These are phyloP conservation scores for Hybognathus amarus DNA, from an alignment of 2,797 vertebrate species.

Conservation along the genomic window DNA sequence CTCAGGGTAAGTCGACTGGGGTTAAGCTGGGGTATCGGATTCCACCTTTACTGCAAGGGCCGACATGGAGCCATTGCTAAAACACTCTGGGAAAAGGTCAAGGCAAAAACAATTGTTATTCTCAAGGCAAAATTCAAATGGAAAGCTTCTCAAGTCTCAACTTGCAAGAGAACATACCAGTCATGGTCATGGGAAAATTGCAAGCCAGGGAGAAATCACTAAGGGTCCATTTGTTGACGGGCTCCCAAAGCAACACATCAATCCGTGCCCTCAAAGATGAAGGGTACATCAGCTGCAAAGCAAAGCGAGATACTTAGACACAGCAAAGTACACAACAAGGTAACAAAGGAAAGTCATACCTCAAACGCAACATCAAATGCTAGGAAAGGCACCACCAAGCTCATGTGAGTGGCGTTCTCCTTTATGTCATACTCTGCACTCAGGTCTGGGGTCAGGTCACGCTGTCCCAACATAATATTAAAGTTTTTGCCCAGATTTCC, in stretches of 20 bases:
- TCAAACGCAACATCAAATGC: conserved; percentile 64
- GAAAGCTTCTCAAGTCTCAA: too few relatives aligned
- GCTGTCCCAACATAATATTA: conserved; percentile 62
- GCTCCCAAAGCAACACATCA: conserved; percentile 67
- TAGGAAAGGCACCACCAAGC: conserved; percentile 66
- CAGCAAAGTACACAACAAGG: too few relatives aligned
- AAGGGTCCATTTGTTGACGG: conserved; percentile 66
- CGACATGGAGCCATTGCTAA: conserved; percentile 80
- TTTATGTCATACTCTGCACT: conserved; percentile 49
- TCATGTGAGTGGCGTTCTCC: conserved; percentile 70
- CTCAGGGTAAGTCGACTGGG: conserved; percentile 74
- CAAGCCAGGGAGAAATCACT: conserved; percentile 75
- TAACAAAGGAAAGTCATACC: conserved; percentile 57
- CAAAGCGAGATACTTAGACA: not conserved
- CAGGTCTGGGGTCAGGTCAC: conserved; percentile 60
- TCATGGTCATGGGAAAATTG: conserved; percentile 72
- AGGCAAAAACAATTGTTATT: not conserved
- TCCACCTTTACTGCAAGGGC: conserved; percentile 77
- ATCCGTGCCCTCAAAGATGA: conserved; percentile 69
- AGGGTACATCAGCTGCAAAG: conserved; percentile 60
- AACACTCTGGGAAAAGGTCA: conserved; percentile 74
- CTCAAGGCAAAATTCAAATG: not conserved
- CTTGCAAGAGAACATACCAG: conserved; percentile 69
- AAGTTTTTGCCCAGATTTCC: conserved; percentile 69
- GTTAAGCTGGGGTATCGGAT: conserved; percentile 69